phyloP scores from a whole-genome alignment of 2,888 invertebrate genomes.

The Ischnus inquisitorius region DNA sequence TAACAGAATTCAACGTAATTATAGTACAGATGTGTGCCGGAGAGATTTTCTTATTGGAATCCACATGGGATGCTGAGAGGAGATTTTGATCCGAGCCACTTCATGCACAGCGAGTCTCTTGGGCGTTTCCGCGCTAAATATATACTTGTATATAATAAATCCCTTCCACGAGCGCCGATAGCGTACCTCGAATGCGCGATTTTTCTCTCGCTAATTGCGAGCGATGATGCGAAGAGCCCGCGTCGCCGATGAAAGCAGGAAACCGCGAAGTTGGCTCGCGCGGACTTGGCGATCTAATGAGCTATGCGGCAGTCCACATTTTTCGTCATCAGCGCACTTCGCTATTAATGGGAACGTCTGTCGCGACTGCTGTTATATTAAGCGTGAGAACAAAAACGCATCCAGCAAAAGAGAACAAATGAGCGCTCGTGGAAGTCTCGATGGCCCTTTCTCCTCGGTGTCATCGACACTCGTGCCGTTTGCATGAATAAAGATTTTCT shows the following conservation, averaged over 20 bases:
- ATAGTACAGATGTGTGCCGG: background rate
- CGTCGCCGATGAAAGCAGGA: conserved; percentile 38
- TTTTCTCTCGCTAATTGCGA: conserved; percentile 14
- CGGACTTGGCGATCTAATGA: conserved; percentile 3
- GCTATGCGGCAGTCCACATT: conserved; percentile 31
- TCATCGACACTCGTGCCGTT: conserved; percentile 3
- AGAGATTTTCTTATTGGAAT: conserved; percentile 1
- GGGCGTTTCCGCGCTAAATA: background rate
- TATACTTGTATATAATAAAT: conserved; percentile 32
- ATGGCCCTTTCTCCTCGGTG: conserved; percentile 4
- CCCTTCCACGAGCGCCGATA: background rate
- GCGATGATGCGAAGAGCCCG: conserved; percentile 4
- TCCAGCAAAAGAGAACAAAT: background rate
- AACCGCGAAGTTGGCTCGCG: conserved; percentile 12
- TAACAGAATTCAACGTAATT: conserved; percentile 16
- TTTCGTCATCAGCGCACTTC: conserved; percentile 6
- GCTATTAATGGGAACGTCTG: background rate
- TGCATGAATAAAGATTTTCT: conserved; percentile 28
- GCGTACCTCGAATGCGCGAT: background rate
- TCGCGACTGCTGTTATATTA: background rate
- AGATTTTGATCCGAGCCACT: background rate
- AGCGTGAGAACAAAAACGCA: conserved; percentile 18
- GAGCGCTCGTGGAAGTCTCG: background rate
- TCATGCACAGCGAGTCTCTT: conserved; percentile 23
- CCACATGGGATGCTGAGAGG: background rate